phyloP scores from a whole-genome alignment of 1,140 invertebrate species.

The Eubasilissa regina region DNA sequence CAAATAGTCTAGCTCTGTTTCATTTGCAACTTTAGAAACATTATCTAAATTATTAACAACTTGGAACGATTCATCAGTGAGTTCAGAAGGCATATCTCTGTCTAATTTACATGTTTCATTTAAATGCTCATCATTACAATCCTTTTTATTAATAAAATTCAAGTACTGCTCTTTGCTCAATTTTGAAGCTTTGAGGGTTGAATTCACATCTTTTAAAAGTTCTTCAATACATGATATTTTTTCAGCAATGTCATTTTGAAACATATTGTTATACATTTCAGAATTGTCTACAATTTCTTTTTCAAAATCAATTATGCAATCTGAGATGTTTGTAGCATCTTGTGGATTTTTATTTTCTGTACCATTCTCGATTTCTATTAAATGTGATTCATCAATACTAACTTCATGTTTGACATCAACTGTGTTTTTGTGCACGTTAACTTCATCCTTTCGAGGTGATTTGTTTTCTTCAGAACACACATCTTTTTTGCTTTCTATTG shows the following conservation, averaged over 20 bases:
- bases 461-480: no score
- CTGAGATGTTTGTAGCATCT: constrained; percentile 67
- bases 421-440: not conserved
- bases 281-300: constrained; percentile 1
- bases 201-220: constrained; percentile 68
- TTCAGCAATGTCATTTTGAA: constrained; percentile 69
- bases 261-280: constrained; percentile 67
- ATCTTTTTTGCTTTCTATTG: not conserved
- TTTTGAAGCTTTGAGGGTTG: constrained; percentile 68
- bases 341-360: not conserved
- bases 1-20: no score
- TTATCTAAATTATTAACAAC: no score
- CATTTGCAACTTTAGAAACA: no score
- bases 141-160: constrained; percentile 61
- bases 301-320: constrained; percentile 2
- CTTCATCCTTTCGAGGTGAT: no score
- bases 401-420: not conserved
- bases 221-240: constrained; percentile 70
- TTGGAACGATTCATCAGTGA: no score
- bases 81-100: no score
- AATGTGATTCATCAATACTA: no score
- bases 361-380: not conserved
- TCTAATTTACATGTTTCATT: no score
- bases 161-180: constrained; percentile 67
- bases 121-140: not conserved